phyloP scores from a whole-genome alignment of 2,113 vertebrate genomes.

The Catharus minimus region DNA sequence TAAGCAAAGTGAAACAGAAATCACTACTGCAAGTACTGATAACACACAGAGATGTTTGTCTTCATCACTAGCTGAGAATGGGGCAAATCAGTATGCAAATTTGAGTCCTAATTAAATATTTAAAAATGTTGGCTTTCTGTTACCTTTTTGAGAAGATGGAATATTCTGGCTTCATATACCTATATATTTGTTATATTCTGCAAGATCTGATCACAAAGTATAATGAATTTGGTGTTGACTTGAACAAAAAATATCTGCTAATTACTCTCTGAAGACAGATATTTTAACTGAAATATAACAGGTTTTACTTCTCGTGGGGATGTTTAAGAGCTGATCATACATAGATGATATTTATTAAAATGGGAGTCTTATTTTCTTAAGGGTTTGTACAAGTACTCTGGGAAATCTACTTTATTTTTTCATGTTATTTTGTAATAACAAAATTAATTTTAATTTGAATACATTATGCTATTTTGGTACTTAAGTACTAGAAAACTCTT shows the following conservation, averaged over 20 bases:
- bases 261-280: background rate
- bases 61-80: slow-evolving; percentile 47
- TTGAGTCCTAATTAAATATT: slow-evolving; percentile 69
- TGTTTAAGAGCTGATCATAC: background rate
- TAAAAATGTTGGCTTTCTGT: slow-evolving; percentile 39
- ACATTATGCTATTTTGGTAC: background rate
- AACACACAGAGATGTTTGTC: slow-evolving; percentile 38
- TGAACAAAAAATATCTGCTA: background rate
- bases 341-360: background rate
- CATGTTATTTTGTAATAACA: background rate
- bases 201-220: slow-evolving; percentile 34
- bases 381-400: background rate
- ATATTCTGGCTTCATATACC: slow-evolving; percentile 35
- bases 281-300: slow-evolving; percentile 13
- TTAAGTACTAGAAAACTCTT: background rate
- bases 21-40: slow-evolving; percentile 25
- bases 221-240: background rate
- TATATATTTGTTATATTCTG: background rate
- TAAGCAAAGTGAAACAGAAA: slow-evolving; percentile 28
- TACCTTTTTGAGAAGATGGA: slow-evolving; percentile 32
- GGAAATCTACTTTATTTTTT: background rate
- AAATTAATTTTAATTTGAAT: background rate
- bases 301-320: background rate
- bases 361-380: background rate
- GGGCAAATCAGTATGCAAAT: slow-evolving; percentile 53